Percentiles rank a stretch among this genome's conserved stretches.
Evolutionary conservation across 2,113 vertebrate species (phyloP).

Genomic region (Trichechus manatus): DNA sequence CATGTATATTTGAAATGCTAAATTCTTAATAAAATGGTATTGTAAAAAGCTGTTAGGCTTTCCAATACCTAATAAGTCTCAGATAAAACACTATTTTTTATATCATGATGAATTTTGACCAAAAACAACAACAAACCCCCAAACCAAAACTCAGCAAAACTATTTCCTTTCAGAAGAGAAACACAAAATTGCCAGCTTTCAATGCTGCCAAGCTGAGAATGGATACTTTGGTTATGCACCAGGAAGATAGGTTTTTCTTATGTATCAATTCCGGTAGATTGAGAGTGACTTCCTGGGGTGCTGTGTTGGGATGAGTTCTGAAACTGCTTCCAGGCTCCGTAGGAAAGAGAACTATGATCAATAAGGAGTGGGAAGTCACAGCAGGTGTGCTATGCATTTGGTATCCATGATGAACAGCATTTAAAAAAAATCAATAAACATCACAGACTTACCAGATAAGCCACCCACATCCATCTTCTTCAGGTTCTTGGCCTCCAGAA

Average conservation of each 20-base stretch:
- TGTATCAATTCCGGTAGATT: not conserved
- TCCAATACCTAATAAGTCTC: conserved; percentile 26
- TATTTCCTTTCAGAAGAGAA: conserved; percentile 59
- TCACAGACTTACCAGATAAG: conserved; percentile 93
- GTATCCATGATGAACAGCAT: not conserved
- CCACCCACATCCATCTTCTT: conserved; percentile 99
- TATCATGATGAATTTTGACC: not conserved
- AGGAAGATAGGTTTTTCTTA: conserved; percentile 58
- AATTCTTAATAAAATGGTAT: conserved; percentile 34
- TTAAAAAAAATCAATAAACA: conserved; percentile 51
- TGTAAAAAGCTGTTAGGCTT: conserved; percentile 21
- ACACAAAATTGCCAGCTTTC: conserved; percentile 51
- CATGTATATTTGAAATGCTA: conserved; percentile 54
- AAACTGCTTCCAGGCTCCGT: not conserved
- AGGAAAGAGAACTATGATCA: conserved; percentile 40
- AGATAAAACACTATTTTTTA: conserved; percentile 65
- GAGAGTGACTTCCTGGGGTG: conserved; percentile 50
- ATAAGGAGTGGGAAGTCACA: not conserved
- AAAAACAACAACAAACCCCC: not conserved
- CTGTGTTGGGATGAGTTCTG: conserved; percentile 55
- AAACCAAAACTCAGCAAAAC: not conserved
- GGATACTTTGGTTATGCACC: conserved; percentile 59
- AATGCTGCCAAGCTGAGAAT: not conserved
- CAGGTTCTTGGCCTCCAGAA: conserved; percentile 98
- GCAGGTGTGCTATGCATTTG: conserved; percentile 14